phyloP scores from a whole-genome alignment of 2,113 vertebrate genomes.

The Ondatra zibethicus region DNA sequence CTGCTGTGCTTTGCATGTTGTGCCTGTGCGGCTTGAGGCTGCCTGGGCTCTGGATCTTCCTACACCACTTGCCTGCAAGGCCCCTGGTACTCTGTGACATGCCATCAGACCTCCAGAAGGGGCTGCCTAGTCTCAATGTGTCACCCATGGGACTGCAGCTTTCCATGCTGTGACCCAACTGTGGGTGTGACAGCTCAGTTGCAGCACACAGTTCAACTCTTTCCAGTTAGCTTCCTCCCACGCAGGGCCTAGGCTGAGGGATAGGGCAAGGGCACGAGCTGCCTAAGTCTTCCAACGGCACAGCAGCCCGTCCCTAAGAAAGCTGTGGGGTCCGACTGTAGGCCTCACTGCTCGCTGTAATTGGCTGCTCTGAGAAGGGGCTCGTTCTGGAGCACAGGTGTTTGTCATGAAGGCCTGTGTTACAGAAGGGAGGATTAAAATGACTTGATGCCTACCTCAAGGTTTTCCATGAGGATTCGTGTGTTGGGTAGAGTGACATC shows the following conservation, averaged over 20 bases:
- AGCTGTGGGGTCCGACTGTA: neutral
- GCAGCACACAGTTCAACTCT: conserved; percentile 68
- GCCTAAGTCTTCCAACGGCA: neutral
- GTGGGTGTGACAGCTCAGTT: conserved; percentile 70
- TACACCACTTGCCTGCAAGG: neutral
- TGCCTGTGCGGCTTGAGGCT: rapidly evolving
- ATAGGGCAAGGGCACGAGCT: neutral
- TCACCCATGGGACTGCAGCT: conserved; percentile 41
- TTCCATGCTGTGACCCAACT: conserved; percentile 72
- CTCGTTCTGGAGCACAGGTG: neutral
- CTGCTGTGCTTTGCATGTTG: rapidly evolving
- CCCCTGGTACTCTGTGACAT: neutral
- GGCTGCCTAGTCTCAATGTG: neutral
- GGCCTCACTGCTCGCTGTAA: neutral
- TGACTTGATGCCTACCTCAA: neutral
- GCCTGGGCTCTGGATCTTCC: neutral
- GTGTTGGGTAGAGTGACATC: neutral
- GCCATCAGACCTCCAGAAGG: neutral
- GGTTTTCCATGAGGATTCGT: neutral
- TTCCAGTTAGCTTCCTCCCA: conserved; percentile 71
- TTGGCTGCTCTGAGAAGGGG: neutral
- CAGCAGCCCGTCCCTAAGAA: conserved; percentile 30
- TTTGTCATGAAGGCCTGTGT: conserved; percentile 45
- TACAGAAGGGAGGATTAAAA: neutral
- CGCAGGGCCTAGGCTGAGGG: neutral